These are phyloP conservation scores for Neolamprologus devosi DNA, from an alignment of 2,113 vertebrate genomes.

Conservation along the genomic window DNA sequence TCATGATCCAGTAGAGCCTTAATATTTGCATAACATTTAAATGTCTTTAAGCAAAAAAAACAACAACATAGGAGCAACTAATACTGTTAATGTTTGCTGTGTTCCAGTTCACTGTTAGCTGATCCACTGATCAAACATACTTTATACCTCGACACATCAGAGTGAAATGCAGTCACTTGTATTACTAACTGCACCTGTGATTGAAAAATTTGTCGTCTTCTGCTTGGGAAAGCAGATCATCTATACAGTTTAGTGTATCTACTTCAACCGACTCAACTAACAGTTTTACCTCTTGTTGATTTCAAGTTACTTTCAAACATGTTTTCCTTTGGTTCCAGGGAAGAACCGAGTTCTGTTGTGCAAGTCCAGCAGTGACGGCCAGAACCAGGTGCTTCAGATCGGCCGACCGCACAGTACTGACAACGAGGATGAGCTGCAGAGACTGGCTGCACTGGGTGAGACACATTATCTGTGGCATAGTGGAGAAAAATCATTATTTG, in stretches of 20 bases:
- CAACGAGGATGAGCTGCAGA: slow-evolving; percentile 92
- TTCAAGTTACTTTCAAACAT: neutral
- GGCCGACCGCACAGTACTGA: slow-evolving; percentile 86
- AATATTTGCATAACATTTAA: neutral
- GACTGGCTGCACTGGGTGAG: slow-evolving; percentile 89
- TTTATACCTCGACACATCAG: neutral
- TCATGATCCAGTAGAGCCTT: neutral
- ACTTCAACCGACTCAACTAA: neutral
- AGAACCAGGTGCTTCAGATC: slow-evolving; percentile 92
- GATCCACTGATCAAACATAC: neutral
- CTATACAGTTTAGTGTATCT: neutral
- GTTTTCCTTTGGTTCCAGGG: slow-evolving; percentile 63
- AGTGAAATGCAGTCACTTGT: neutral
- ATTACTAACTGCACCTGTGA: neutral
- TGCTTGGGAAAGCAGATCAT: neutral
- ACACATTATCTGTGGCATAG: neutral
- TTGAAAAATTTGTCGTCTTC: neutral
- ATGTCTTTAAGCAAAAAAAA: neutral
- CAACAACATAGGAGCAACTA: neutral
- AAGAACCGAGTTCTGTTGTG: slow-evolving; percentile 91
- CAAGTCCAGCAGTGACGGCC: slow-evolving; percentile 87
- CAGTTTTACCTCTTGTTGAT: neutral
- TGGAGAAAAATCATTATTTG: neutral
- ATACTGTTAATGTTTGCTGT: neutral
- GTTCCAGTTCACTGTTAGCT: neutral